phyloP scores from a whole-genome alignment of 2,888 invertebrate genomes.

The Drosophila rubida region DNA sequence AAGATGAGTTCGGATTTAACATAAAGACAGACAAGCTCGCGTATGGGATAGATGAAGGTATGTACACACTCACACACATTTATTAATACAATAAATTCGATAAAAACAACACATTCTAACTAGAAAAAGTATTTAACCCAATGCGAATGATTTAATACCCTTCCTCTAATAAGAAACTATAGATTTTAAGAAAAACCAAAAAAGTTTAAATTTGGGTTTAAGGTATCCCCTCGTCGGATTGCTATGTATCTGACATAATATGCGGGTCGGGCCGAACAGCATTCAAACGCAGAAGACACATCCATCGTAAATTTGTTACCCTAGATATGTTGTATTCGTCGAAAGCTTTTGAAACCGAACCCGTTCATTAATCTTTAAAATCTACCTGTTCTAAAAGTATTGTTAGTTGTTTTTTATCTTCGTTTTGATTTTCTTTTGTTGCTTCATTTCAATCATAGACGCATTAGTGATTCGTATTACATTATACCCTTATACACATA shows the following conservation, averaged over 20 bases:
- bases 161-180: not conserved
- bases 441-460: constrained; percentile 32
- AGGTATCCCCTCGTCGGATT: not conserved
- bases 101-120: constrained; percentile 5
- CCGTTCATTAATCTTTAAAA: constrained; percentile 77
- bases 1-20: constrained; percentile 1
- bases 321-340: constrained; percentile 46
- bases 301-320: constrained; percentile 60
- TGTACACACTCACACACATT: not conserved
- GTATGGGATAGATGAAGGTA: not conserved
- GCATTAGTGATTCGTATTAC: constrained; percentile 26
- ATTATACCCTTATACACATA: constrained; percentile 8
- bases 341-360: constrained; percentile 57
- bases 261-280: constrained; percentile 19
- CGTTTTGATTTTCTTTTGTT: constrained; percentile 21
- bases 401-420: constrained; percentile 47
- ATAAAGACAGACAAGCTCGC: constrained; percentile 1
- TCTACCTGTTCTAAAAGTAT: constrained; percentile 71
- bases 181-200: not conserved
- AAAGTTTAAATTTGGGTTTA: not conserved
- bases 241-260: not conserved
- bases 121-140: not conserved
- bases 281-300: constrained; percentile 5
- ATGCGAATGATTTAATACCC: constrained; percentile 1
- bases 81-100: not conserved